These are phyloP conservation scores for Scaptomyza montana DNA, from an alignment of 1,140 invertebrate genomes.

Conservation along the genomic window DNA sequence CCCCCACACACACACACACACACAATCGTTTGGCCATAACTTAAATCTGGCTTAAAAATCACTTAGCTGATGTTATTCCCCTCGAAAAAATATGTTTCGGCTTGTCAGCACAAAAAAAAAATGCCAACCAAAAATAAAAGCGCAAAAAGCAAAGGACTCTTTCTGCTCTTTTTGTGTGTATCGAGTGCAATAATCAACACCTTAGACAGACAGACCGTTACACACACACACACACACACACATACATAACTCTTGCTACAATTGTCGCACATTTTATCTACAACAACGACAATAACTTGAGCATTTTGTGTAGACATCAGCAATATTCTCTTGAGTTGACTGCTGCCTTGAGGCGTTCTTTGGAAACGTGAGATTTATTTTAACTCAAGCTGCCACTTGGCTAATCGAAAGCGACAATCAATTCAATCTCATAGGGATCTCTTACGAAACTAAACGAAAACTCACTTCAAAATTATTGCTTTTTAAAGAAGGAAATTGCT, in stretches of 20 bases:
- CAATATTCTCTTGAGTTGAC: slow-evolving; percentile 35
- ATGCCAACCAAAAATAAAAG: slow-evolving; percentile 47
- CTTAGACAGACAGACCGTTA: slow-evolving; percentile 11
- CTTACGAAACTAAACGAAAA: not conserved
- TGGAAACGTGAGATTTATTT: slow-evolving; percentile 50
- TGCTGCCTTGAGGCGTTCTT: slow-evolving; percentile 40
- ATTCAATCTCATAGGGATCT: slow-evolving; percentile 42
- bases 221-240: not conserved
- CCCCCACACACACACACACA: slow-evolving; percentile 44
- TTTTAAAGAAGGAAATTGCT: not conserved
- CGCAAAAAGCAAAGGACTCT: not conserved
- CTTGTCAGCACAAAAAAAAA: slow-evolving; percentile 64
- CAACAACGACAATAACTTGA: slow-evolving; percentile 20
- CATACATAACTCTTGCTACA: slow-evolving; percentile 24
- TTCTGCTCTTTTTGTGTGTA: slow-evolving; percentile 27
- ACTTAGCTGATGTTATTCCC: slow-evolving; percentile 48
- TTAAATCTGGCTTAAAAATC: slow-evolving; percentile 77
- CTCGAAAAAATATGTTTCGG: slow-evolving; percentile 34
- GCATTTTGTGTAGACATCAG: slow-evolving; percentile 68
- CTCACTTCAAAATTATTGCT: not conserved
- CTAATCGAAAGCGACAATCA: slow-evolving; percentile 56
- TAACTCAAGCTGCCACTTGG: slow-evolving; percentile 61
- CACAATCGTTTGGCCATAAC: slow-evolving; percentile 60
- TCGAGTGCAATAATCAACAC: slow-evolving; percentile 73
- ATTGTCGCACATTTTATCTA: slow-evolving; percentile 43